Percentiles rank a stretch among this genome's conserved stretches.
Evolutionary conservation across 1,140 invertebrate genomes (phyloP).

Genomic region (Drosophila cardini): DNA sequence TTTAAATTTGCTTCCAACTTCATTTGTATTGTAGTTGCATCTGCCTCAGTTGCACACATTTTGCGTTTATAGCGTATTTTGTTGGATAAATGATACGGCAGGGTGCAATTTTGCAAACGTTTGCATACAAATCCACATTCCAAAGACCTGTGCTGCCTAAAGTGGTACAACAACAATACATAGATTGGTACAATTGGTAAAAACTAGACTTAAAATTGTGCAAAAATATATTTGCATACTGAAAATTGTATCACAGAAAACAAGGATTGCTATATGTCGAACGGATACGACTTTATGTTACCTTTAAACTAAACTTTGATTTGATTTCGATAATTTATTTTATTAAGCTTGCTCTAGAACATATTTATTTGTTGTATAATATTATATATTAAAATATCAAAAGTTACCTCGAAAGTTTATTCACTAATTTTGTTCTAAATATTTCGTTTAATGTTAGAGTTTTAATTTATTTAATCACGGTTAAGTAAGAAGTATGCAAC

Average conservation of each 20-base stretch:
- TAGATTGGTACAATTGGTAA: constrained; percentile 45
- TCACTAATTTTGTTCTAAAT: too few relatives aligned
- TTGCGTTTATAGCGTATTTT: constrained; percentile 62
- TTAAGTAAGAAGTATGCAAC: too few relatives aligned
- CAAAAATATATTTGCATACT: constrained; percentile 24
- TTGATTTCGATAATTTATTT: too few relatives aligned
- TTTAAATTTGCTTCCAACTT: constrained; percentile 19
- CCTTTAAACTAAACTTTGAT: not conserved
- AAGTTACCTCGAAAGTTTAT: too few relatives aligned
- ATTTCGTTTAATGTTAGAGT: too few relatives aligned
- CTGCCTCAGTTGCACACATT: constrained; percentile 9
- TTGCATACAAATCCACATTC: constrained; percentile 71
- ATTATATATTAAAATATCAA: too few relatives aligned
- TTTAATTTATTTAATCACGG: too few relatives aligned
- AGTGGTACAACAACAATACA: constrained; percentile 48
- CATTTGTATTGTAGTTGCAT: constrained; percentile 14
- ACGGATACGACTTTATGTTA: not conserved
- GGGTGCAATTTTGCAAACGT: constrained; percentile 66
- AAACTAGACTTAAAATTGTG: constrained; percentile 59
- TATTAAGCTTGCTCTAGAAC: too few relatives aligned
- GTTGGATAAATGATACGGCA: constrained; percentile 56
- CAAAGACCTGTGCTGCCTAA: constrained; percentile 28
- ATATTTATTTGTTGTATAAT: too few relatives aligned
- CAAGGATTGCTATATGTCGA: constrained; percentile 5
- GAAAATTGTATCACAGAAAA: constrained; percentile 58